Evolutionary conservation across 2,888 invertebrate species (phyloP).

Genomic region (Spodoptera picta): DNA sequence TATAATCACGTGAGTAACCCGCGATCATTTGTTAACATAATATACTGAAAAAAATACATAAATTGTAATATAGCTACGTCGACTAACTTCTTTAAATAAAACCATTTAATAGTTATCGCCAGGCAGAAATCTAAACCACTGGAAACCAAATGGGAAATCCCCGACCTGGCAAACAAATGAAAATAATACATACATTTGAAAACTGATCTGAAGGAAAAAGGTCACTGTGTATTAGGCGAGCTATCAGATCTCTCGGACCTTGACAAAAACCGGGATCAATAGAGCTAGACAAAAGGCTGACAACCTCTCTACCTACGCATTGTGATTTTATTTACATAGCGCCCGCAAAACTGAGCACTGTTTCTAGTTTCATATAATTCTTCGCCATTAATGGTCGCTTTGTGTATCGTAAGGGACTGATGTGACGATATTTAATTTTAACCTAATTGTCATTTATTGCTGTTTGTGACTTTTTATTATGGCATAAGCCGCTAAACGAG

Average conservation of each 20-base stretch:
- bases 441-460: neutral
- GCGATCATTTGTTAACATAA: no score
- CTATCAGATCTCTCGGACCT: constrained; percentile 21
- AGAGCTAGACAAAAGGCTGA: constrained; percentile 34
- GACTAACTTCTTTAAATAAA: neutral
- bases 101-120: neutral
- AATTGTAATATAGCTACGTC: no score
- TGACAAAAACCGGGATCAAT: constrained; percentile 37
- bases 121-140: no score
- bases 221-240: constrained; percentile 18
- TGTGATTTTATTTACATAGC: constrained; percentile 23
- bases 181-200: constrained; percentile 26
- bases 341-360: constrained; percentile 13
- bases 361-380: constrained; percentile 21
- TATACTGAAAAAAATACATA: no score
- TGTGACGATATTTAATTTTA: neutral
- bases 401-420: constrained; percentile 3
- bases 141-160: no score
- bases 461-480: no score
- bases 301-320: constrained; percentile 14
- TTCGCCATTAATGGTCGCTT: constrained; percentile 13
- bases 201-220: constrained; percentile 30
- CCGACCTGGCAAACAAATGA: neutral
- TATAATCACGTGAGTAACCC: no score
- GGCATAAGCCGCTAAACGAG: no score